These are phyloP conservation scores for Riptortus pedestris DNA, from an alignment of 1,140 invertebrate species.

Conservation along the genomic window DNA sequence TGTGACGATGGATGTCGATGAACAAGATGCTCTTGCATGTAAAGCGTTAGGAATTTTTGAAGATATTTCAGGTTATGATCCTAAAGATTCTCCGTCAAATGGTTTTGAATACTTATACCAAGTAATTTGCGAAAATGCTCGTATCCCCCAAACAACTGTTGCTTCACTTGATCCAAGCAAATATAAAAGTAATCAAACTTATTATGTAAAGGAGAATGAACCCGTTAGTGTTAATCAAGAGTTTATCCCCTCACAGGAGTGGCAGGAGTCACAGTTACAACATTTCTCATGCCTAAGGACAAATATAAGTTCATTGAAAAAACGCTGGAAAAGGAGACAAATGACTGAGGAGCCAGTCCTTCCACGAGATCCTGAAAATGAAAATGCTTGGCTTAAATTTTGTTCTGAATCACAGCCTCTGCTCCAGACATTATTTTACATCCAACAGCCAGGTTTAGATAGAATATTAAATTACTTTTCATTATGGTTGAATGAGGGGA, in stretches of 20 bases:
- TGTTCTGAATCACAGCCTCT: background rate
- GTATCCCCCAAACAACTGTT: background rate
- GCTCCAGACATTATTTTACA: background rate
- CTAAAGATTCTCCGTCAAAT: slow-evolving; percentile 5
- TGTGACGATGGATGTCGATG: background rate
- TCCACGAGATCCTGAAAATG: background rate
- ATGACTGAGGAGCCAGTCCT: too few relatives aligned
- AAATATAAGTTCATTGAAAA: background rate
- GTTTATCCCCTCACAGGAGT: background rate
- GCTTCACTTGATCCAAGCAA: background rate
- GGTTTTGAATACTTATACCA: slow-evolving; percentile 4
- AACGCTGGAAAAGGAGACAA: background rate
- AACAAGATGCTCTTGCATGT: background rate
- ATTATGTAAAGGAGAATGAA: background rate
- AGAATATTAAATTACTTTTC: background rate
- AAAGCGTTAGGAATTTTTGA: slow-evolving; percentile 5
- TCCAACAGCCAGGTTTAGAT: background rate
- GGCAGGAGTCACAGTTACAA: background rate
- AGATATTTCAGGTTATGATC: background rate
- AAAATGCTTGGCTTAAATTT: background rate
- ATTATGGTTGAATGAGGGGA: background rate
- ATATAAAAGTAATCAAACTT: slow-evolving; percentile 3
- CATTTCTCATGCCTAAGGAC: background rate
- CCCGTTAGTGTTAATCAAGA: background rate
- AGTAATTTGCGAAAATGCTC: background rate